Percentiles rank a stretch among this genome's conserved stretches.
Evolutionary conservation across 2,797 vertebrate species (phyloP).

Genomic region (Bradypus variegatus): DNA sequence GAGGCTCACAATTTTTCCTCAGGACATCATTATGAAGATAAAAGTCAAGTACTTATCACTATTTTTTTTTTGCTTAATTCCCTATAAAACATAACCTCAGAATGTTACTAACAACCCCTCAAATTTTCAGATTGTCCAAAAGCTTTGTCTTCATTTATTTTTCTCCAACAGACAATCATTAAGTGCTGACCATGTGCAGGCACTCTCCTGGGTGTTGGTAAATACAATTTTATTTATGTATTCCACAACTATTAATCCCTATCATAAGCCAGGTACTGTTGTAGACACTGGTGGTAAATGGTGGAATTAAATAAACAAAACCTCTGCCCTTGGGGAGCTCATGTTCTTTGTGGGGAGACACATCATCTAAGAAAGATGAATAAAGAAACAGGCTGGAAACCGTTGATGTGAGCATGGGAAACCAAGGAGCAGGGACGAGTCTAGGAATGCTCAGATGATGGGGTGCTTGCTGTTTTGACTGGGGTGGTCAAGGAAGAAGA

Average conservation of each 20-base stretch:
- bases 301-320: neutral
- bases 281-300: neutral
- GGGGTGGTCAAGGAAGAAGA: neutral
- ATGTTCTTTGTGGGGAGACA: neutral
- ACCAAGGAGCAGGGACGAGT: neutral
- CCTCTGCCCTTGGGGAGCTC: neutral
- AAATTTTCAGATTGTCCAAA: neutral
- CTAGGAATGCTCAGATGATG: too few species aligned
- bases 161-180: neutral
- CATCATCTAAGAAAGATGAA: neutral
- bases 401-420: neutral
- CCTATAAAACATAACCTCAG: neutral
- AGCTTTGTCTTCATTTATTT: neutral
- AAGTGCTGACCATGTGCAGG: neutral
- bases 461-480: neutral
- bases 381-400: neutral
- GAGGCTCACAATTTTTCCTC: neutral
- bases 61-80: neutral
- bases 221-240: neutral
- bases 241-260: neutral
- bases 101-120: neutral
- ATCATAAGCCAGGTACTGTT: neutral
- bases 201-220: neutral
- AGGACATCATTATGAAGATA: neutral
- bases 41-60: fast-evolving